Conservation (phyloP, 1,140 invertebrate genomes). For the Pseudomyrmex dendroicus region DNA sequence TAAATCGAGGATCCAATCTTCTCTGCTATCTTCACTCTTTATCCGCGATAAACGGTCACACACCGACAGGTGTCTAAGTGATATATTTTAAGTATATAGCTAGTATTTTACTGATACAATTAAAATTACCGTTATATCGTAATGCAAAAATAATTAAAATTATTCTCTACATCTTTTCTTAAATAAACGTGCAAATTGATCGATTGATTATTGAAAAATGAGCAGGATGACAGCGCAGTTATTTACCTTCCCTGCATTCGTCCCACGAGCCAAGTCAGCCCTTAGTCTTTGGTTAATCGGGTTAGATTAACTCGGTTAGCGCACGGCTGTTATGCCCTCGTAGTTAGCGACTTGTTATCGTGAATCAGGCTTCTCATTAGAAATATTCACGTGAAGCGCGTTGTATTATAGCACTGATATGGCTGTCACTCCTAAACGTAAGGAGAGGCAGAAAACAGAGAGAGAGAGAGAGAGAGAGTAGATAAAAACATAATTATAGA, state of each 20-base stretch:
- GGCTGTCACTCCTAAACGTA: neutral
- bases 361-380: slow-evolving; percentile 62
- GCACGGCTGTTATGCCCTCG: slow-evolving; percentile 66
- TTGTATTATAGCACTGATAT: neutral
- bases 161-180: neutral
- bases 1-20: slow-evolving; percentile 82
- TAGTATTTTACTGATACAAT: neutral
- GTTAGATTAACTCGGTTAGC: slow-evolving; percentile 81
- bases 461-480: no score
- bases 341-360: slow-evolving; percentile 77
- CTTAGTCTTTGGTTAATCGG: slow-evolving; percentile 81
- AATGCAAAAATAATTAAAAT: slow-evolving; percentile 1
- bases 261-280: slow-evolving; percentile 76
- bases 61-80: slow-evolving; percentile 23
- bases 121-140: neutral
- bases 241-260: slow-evolving; percentile 65
- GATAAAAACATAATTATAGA: neutral
- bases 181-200: slow-evolving; percentile 74
- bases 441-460: neutral
- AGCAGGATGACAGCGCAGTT: slow-evolving; percentile 73
- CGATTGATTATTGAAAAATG: slow-evolving; percentile 80
- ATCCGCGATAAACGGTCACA: slow-evolving; percentile 60
- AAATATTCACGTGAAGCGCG: slow-evolving; percentile 30
- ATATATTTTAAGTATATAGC: neutral
- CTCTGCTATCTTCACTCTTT: slow-evolving; percentile 68